These are phyloP conservation scores for Tachysurus fulvidraco DNA, from an alignment of 2,113 vertebrate genomes.

Conservation along the genomic window DNA sequence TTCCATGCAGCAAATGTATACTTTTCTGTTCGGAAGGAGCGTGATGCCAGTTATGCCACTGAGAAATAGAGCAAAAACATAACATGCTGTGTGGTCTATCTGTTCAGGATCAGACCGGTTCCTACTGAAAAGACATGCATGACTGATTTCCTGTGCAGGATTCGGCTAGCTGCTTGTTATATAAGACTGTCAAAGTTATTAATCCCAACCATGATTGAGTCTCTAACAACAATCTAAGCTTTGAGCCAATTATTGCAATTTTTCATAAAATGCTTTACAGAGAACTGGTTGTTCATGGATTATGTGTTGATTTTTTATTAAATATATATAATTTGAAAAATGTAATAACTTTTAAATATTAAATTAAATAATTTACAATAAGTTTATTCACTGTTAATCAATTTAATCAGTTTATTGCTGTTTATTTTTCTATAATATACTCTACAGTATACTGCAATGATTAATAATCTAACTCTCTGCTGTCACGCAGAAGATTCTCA, in stretches of 20 bases:
- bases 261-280: constrained; percentile 6
- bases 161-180: constrained; percentile 38
- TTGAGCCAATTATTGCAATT: constrained; percentile 45
- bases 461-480: neutral
- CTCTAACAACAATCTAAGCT: constrained; percentile 11
- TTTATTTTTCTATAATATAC: neutral
- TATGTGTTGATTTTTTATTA: neutral
- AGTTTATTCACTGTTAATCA: neutral
- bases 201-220: constrained; percentile 18
- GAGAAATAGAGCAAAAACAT: constrained; percentile 58
- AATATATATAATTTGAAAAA: neutral
- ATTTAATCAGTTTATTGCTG: neutral
- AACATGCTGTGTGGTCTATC: constrained; percentile 67
- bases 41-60: constrained; percentile 60
- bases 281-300: constrained; percentile 20
- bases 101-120: constrained; percentile 57
- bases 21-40: constrained; percentile 56
- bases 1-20: constrained; percentile 34
- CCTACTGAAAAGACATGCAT: constrained; percentile 38
- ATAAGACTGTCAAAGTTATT: constrained; percentile 22
- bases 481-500: neutral
- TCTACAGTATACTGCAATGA: neutral
- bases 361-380: neutral
- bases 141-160: constrained; percentile 9
- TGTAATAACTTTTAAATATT: neutral